Evolutionary conservation across 2,888 invertebrate genomes (phyloP).

Genomic region (Phyllotreta cruciferae): DNA sequence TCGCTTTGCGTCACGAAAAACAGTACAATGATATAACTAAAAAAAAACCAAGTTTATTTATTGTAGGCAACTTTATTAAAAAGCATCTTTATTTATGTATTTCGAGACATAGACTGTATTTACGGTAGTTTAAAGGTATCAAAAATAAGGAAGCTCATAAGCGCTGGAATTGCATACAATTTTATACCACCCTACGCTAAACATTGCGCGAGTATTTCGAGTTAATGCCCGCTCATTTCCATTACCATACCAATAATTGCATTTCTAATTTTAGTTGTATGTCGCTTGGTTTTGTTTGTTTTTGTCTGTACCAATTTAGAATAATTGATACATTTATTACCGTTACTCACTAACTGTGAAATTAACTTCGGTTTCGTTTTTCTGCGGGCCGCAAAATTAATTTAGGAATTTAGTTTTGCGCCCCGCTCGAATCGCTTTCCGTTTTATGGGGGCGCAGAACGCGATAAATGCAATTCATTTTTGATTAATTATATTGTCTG

Average conservation of each 20-base stretch:
- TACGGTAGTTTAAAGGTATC: too few relatives aligned
- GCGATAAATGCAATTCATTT: too few relatives aligned
- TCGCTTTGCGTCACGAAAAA: too few relatives aligned
- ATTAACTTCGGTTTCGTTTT: conserved; percentile 51
- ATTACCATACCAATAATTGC: conserved; percentile 8
- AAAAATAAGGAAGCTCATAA: too few relatives aligned
- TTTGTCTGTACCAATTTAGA: conserved; percentile 39
- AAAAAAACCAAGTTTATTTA: too few relatives aligned
- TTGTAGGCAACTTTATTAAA: too few relatives aligned
- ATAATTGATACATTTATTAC: conserved; percentile 55
- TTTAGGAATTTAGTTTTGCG: conserved; percentile 44
- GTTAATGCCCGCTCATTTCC: conserved; percentile 5
- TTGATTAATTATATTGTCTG: too few relatives aligned
- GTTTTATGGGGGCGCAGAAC: conserved; percentile 5
- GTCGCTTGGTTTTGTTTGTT: conserved; percentile 15
- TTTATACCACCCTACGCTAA: too few relatives aligned
- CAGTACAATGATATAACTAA: too few relatives aligned
- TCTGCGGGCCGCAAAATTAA: conserved; percentile 50
- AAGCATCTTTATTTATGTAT: too few relatives aligned
- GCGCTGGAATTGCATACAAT: too few relatives aligned
- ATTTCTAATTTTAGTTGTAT: conserved; percentile 24
- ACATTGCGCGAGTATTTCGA: background rate
- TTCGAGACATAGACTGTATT: too few relatives aligned
- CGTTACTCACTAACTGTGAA: conserved; percentile 52
- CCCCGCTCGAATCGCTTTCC: conserved; percentile 24